Conservation (phyloP, 2,888 invertebrate genomes). For the Scaptomyza polygonia region DNA sequence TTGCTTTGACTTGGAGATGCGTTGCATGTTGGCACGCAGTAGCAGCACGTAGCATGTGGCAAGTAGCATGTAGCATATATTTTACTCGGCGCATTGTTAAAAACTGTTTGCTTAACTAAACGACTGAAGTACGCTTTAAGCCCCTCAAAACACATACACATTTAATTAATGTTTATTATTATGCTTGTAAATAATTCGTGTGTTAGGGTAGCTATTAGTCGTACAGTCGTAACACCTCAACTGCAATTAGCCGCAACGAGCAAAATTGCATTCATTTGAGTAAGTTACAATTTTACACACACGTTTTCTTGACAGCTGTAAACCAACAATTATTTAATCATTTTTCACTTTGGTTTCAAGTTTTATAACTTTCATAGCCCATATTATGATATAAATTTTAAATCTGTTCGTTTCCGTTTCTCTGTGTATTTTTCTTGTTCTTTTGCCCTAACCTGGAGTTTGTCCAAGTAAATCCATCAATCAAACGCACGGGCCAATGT, state of each 20-base stretch:
- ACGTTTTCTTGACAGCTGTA: neutral
- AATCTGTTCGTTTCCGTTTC: conserved; percentile 34
- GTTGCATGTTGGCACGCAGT: conserved; percentile 67
- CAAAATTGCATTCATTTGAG: neutral
- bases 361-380: conserved; percentile 21
- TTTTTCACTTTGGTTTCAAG: neutral
- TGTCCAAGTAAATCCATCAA: conserved; percentile 73
- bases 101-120: conserved; percentile 7
- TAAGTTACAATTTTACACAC: neutral
- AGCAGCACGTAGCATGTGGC: conserved; percentile 58
- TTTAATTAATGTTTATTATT: neutral
- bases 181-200: neutral
- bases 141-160: no score
- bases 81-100: conserved; percentile 24
- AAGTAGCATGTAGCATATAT: conserved; percentile 43
- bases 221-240: neutral
- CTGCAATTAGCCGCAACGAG: neutral
- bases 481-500: conserved; percentile 73
- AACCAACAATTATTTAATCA: neutral
- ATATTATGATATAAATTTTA: conserved; percentile 48
- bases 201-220: neutral
- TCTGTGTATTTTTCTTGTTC: conserved; percentile 16
- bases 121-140: conserved; percentile 2
- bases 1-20: conserved; percentile 53
- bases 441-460: conserved; percentile 33